A percentile compares a stretch with the other conserved stretches of the same genome.
Conservation (phyloP, 2,888 invertebrate genomes). For the Eilema depressum region DNA sequence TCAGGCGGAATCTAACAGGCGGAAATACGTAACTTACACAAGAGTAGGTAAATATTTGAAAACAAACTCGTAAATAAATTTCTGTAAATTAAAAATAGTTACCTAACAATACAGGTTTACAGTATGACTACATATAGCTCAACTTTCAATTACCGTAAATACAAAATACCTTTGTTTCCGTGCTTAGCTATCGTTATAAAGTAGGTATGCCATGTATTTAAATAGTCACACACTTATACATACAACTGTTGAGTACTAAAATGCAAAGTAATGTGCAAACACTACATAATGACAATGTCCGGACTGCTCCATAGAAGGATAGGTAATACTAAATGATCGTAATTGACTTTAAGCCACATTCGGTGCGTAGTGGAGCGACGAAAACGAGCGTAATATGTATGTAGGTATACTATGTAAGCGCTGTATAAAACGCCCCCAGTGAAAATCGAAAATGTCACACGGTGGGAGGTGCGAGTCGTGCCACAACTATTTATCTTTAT, state of each 20-base stretch:
- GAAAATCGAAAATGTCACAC: not conserved
- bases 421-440: not conserved
- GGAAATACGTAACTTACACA: not conserved
- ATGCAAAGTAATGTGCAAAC: not conserved
- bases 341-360: not conserved
- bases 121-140: slow-evolving; percentile 1
- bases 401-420: no score
- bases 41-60: not conserved
- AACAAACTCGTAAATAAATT: slow-evolving; percentile 6
- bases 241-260: not conserved
- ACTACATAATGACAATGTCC: not conserved
- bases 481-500: not conserved
- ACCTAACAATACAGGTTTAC: slow-evolving; percentile 24
- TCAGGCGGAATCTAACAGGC: not conserved
- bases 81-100: slow-evolving; percentile 8
- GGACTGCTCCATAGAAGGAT: not conserved
- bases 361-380: not conserved
- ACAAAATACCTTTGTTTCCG: not conserved
- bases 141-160: not conserved
- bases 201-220: not conserved
- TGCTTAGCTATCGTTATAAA: not conserved
- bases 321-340: not conserved
- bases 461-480: not conserved
- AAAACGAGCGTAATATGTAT: no score
- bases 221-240: slow-evolving; percentile 31